Base-by-base conservation (phyloP, 1,140 invertebrate genomes). In the Pseudomyrmex gracilis region DNA sequence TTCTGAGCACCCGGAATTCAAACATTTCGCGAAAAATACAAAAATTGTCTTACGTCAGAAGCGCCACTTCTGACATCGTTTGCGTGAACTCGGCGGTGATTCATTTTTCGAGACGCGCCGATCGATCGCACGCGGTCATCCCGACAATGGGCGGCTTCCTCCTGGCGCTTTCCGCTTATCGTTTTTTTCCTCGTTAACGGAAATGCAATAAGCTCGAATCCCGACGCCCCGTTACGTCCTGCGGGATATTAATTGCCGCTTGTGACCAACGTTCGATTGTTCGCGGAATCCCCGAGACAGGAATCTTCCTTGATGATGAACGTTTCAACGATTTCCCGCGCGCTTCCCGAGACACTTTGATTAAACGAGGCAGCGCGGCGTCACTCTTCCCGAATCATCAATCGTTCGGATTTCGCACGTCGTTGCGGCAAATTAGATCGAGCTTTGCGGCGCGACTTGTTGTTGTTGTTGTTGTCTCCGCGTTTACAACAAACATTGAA, bases 131-230 rank as follows among this genome's bases (percentile, higher is more conserved):
- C 12, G 47, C 12, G 47, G 47, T 51, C n/a, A 22, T 43, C 17
- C 64, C 20, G 15, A 71, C 20, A 17, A 20, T 47, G 73, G 45
- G 20, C 43, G 22, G 53, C 64, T 84, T 20, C 55, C 63, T n/a
- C 10, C n/a, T n/a, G 51, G 3, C 70, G 51, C 15, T 17, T 57
- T 13, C 51, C 73, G 83, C 82, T 87, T 87, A 93, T 93, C 87
- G 83, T 93, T 93, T 34, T 34, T 34, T 34, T 91, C 83, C 92
- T 93, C 92, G 87, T 93, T 93, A 93, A 87, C 73, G 68, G 24
- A 34, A 90, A 87, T 82, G 84, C 83, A 89, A 90, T 90, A 90
- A 89, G 67, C 78, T 67, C 68, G 83, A 49, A 67, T 60, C 57
- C 57, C 55, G 73, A 64, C 61, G 71, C n/a, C 84, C 80, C 78